phyloP scores from a whole-genome alignment of 2,888 invertebrate genomes.

The Platycheirus rosarum region DNA sequence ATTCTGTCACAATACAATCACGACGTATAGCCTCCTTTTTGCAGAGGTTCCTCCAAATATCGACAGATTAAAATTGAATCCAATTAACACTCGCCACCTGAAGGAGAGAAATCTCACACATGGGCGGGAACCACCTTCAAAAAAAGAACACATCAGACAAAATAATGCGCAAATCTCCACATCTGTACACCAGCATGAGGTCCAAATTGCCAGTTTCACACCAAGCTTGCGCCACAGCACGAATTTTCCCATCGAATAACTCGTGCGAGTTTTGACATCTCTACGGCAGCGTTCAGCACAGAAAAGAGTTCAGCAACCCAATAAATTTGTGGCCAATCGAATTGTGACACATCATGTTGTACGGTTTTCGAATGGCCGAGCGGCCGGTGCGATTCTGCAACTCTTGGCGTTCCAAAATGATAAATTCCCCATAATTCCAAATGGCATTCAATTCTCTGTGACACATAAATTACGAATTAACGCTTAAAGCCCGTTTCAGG shows the following conservation, averaged over 20 bases:
- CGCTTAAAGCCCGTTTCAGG: constrained; percentile 81
- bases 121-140: neutral
- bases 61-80: constrained; percentile 80
- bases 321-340: constrained; percentile 73
- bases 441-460: constrained; percentile 83
- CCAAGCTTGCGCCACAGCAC: constrained; percentile 46
- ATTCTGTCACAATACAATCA: constrained; percentile 36
- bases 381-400: neutral
- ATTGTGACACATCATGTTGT: constrained; percentile 65
- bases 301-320: constrained; percentile 69
- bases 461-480: constrained; percentile 83
- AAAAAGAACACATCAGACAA: neutral
- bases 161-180: constrained; percentile 33
- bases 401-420: constrained; percentile 76
- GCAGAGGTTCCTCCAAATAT: constrained; percentile 62
- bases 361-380: neutral
- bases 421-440: constrained; percentile 83
- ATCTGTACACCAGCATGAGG: constrained; percentile 63
- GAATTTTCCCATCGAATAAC: constrained; percentile 68
- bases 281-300: constrained; percentile 46
- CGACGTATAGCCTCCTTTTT: constrained; percentile 35
- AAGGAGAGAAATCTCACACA: constrained; percentile 44
- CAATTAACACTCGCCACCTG: constrained; percentile 83
- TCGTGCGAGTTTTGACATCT: constrained; percentile 64
- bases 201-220: constrained; percentile 71